Conservation (phyloP, 2,797 vertebrate species). For the Prunella strophiata region DNA sequence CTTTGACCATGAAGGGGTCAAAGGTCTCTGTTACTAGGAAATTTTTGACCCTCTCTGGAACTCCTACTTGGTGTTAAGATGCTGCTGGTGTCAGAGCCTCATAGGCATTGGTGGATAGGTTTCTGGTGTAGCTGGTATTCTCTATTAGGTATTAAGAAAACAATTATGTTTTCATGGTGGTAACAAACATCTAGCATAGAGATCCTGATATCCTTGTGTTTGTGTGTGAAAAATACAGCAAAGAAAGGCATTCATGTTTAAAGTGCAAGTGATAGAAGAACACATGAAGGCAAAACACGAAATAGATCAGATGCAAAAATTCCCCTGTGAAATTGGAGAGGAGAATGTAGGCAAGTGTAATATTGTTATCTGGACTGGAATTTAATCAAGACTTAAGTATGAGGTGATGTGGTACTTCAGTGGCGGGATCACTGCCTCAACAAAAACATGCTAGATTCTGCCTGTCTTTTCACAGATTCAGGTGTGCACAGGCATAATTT, state of each 20-base stretch:
- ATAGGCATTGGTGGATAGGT: background rate
- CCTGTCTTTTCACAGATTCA: constrained; percentile 45
- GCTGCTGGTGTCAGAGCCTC: background rate
- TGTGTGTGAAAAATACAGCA: background rate
- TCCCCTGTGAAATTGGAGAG: background rate
- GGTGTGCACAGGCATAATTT: constrained; percentile 35
- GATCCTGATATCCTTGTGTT: background rate
- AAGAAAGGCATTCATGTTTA: background rate
- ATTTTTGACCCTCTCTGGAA: background rate
- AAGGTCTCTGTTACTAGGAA: background rate
- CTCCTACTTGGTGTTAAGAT: background rate
- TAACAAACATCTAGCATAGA: background rate
- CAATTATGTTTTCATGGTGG: background rate
- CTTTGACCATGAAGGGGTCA: background rate
- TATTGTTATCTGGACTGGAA: constrained; percentile 40
- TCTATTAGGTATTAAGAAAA: background rate
- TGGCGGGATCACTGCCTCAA: background rate
- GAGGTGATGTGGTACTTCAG: constrained; percentile 22
- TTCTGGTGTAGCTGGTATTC: background rate
- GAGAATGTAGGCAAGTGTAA: constrained; percentile 14
- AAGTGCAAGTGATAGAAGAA: constrained; percentile 8
- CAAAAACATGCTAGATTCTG: constrained; percentile 38
- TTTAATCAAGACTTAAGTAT: constrained; percentile 44
- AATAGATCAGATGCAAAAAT: constrained; percentile 39
- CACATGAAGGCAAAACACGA: background rate